Base-by-base conservation (phyloP, 2,797 vertebrate genomes). In the Lagorchestes hirsutus region DNA sequence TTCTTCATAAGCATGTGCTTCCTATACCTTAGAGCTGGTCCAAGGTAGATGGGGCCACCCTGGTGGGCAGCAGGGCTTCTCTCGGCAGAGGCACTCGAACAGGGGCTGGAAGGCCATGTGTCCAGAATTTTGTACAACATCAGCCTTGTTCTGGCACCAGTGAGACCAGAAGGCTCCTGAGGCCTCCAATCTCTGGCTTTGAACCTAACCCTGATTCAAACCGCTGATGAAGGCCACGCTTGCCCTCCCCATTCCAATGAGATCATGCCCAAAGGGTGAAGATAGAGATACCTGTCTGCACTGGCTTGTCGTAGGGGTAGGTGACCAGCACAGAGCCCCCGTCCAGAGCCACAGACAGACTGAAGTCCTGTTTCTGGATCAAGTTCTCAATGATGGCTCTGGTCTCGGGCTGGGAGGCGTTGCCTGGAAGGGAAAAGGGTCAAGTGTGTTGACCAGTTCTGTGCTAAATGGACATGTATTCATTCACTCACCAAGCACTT, bases 271-370 rank as follows among this genome's bases (percentile, higher is more conserved):
- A 6, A 55, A 34, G 94, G 93, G 54, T 87, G 24, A 91, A 28
- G 92, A 1, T 1, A 34, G 14, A 52, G 90, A 92, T 98, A 99
- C 99, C 99, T 97, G 99, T 98, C 98, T 99, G 99, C 1, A 99
- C 99, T 91, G 99, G 99, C 94, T 99, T 99, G 98, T 99, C 99
- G 40, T 99, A 99, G 0, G 99, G 99, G 96, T 99, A 99, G 2
- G 99, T 99, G 92, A 99, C 99, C 93, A 99, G 99, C 90, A 99
- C 98, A 54, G 99, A 99, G 93, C 99, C 99, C 97, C 99, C 99
- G 95, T 99, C 99, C 9, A 99, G 98, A 1, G 99, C 99, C 40
- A 99, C 99, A 59, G 99, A 99, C 90, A 99, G 99, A 94, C 99
- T 99, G 98, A 99, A 99, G 96, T 99, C 98, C 90, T 98, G 99